Evolutionary conservation across 2,797 vertebrate species (phyloP).

Genomic region (Sitta carolinensis): DNA sequence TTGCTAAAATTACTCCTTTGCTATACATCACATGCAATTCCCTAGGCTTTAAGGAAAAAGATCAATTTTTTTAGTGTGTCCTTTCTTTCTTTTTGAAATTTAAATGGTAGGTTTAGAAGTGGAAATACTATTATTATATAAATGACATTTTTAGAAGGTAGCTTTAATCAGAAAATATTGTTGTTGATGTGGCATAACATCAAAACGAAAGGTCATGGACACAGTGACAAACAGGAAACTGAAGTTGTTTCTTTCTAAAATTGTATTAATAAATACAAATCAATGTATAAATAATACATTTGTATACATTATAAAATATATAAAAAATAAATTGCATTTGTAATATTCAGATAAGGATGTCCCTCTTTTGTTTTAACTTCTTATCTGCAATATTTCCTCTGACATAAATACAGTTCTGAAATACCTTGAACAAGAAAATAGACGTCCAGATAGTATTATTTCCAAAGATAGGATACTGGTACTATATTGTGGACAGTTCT

Average conservation of each 20-base stretch:
- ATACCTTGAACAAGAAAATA: not conserved
- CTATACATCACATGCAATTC: not conserved
- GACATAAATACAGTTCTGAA: not conserved
- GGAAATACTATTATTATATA: not conserved
- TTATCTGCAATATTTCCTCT: not conserved
- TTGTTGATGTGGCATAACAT: constrained; percentile 1
- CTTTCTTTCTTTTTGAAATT: not conserved
- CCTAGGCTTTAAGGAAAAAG: not conserved
- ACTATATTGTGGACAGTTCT: not conserved
- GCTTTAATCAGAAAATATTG: constrained; percentile 32
- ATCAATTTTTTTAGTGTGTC: not conserved
- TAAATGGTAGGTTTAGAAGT: not conserved
- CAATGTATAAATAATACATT: no score
- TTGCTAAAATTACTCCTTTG: not conserved
- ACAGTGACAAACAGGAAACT: not conserved
- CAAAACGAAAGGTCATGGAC: not conserved
- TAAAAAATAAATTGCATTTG: not conserved
- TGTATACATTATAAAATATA: no score
- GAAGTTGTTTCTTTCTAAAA: not conserved
- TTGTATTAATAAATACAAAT: not conserved
- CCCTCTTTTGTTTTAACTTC: not conserved
- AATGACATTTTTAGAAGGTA: not conserved
- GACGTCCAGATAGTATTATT: not conserved
- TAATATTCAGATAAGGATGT: not conserved
- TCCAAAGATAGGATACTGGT: not conserved